Evolutionary conservation across 2,888 invertebrate species (phyloP), one percentile per base, ranked within the genome.

Genomic region (Unio delphinus): DNA sequence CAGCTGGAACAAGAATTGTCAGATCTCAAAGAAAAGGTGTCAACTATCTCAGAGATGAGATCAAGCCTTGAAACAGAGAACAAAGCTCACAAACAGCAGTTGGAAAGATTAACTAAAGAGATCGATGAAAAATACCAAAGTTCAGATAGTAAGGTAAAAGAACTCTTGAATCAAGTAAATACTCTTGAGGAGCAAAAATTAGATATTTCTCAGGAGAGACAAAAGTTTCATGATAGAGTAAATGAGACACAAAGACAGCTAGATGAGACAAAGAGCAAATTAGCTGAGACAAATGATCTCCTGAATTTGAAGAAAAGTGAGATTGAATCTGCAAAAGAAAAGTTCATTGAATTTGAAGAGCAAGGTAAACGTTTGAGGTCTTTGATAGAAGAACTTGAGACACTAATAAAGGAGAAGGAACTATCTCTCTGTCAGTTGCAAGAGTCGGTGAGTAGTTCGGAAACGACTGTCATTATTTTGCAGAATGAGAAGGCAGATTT

Each of bases 271-370:
- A 64, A 79, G 4, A 28, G 60, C 23, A 74, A 74, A 17, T 83
- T 81, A 67, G 76, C 81, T 60, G 76, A 76, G 65, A 81, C 80
- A 64, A 78, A 82, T 56, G 60, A 73, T 26, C 73, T 79, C 7
- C 55, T 83, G 45, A 74, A 74, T 23, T 72, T 78, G 54, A 78
- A 74, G 30, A 72, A 81, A 58, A 72, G 74, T 60, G 78, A 82
- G 62, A 79, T 67, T 4, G 72, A 76, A 71, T 55, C 11, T 61
- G 26, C 56, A 67, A 54, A 45, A 23, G 71, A 72, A 56, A 57
- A 61, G 56, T 11, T 70, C 18, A 68, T 67, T 54, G 61, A 45
- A 45, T 56, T 68, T 23, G 61, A 60, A 23, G 65, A 61, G 17
- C 72, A 75, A 57, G 68, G 56, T 26, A 67, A 69, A 18, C 17